Base-by-base conservation (phyloP, 1,140 invertebrate species). In the Trichonephila inaurata region DNA sequence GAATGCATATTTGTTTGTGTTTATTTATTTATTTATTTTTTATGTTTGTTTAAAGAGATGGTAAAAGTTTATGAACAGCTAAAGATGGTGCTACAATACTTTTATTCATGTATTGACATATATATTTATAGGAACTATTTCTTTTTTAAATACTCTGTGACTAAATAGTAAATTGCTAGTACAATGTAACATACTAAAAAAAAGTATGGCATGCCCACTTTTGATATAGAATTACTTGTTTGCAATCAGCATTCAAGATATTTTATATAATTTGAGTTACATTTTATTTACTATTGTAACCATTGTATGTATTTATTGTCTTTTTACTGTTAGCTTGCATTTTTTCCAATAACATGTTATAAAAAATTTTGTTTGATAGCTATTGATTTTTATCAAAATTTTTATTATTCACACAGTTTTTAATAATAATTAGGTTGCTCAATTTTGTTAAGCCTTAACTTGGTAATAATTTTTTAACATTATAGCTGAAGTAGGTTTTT, bases 21-120 rank as follows among this genome's bases (percentile, higher is more conserved):
- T 77, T 33, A 69, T 69, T 69, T 69, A 77, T 77, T 77, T 77
- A 77, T 77, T 77, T 77, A 77, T 77, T 77, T 77, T 40, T 64
- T 19, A 64, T 77, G 72, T 77, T 77, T 77, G 28, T 77, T 33
- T 77, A 40, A 40, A 33, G 33, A 18, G 18, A 77, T 28, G 28
- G 72, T 77, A 77, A 33, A 40, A 33, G 28, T 77, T 77, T 77
- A 77, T 77, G 28, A 77, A 77, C 72, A 77, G 24, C 28, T 33
- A 77, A 77, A 40, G 72, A 77, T 77, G 72, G 72, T 77, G 72
- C 72, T 77, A 77, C 72, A 77, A 77, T 77, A 33, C 28, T 33
- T 19, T 69, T 69, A n/a, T 69, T 77, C 24, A 33, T 77, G 18
- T 28, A 33, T 77, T 28, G n/a, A 24, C 66, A 14, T 24, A 10